phyloP scores from a whole-genome alignment of 2,113 vertebrate genomes.

The Oenanthe oenanthe region DNA sequence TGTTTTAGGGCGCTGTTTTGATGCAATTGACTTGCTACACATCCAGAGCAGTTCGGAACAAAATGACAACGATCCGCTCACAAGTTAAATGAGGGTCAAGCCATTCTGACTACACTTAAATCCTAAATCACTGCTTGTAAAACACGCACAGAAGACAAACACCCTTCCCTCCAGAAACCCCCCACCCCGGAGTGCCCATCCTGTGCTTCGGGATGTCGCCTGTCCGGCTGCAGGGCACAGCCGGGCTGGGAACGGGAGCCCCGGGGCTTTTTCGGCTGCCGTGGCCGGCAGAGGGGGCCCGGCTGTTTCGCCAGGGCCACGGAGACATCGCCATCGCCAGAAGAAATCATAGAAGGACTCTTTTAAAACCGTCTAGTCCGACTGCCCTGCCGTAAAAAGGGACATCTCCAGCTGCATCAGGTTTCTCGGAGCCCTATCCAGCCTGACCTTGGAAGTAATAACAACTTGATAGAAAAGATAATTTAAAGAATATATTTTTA shows the following conservation, averaged over 20 bases:
- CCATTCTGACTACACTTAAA: not conserved
- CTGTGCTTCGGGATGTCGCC: not conserved
- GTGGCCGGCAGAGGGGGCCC: conserved; percentile 76
- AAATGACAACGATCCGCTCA: not conserved
- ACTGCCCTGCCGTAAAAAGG: not conserved
- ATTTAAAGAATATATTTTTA: not conserved
- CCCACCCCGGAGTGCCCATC: rapidly evolving
- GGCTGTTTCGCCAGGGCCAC: conserved; percentile 55
- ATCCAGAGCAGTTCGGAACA: not conserved
- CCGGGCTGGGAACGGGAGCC: not conserved
- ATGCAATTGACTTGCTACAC: not conserved
- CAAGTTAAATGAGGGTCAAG: not conserved
- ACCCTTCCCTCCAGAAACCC: too few species aligned
- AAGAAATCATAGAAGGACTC: not conserved
- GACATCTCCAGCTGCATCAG: not conserved
- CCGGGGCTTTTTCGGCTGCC: not conserved
- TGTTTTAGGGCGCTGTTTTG: not conserved
- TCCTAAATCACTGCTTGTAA: not conserved
- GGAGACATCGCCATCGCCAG: rapidly evolving
- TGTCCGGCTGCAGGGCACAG: rapidly evolving
- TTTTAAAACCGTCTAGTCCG: not conserved
- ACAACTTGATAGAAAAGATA: not conserved
- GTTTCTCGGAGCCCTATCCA: not conserved
- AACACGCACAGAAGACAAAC: not conserved
- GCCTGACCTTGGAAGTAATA: not conserved